Percentiles rank a stretch among this genome's conserved stretches.
Evolutionary conservation across 2,797 vertebrate species (phyloP).

Genomic region (Odontamblyopus rebecca): DNA sequence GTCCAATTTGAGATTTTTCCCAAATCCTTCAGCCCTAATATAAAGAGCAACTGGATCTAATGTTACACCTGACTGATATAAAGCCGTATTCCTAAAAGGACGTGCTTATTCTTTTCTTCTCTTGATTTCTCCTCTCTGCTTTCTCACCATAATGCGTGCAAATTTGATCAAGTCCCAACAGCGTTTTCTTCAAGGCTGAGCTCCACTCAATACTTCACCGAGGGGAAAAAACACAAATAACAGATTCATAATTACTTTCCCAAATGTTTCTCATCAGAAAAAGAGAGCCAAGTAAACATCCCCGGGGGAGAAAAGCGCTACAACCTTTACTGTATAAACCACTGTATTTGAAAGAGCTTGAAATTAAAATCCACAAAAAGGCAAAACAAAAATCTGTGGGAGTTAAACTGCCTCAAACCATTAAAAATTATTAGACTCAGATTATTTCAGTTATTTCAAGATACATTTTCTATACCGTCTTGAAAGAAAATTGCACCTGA

Average conservation of each 20-base stretch:
- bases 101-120: constrained; percentile 27
- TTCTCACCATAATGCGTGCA: constrained; percentile 26
- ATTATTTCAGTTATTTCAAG: no score
- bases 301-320: constrained; percentile 22
- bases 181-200: constrained; percentile 48
- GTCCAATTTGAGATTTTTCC: no score
- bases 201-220: constrained; percentile 47
- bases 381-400: not conserved
- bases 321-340: constrained; percentile 12
- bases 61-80: not conserved
- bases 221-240: constrained; percentile 51
- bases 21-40: not conserved
- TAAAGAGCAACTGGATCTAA: not conserved
- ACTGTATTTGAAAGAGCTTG: constrained; percentile 19
- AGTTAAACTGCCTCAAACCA: no score
- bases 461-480: no score
- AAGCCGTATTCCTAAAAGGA: constrained; percentile 6
- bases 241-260: constrained; percentile 48
- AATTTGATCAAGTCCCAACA: constrained; percentile 49
- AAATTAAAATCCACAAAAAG: not conserved
- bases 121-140: constrained; percentile 32
- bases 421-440: no score
- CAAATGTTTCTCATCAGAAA: constrained; percentile 29
- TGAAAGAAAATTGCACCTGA: no score
- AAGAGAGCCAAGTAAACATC: constrained; percentile 28